phyloP scores from a whole-genome alignment of 1,140 invertebrate genomes.

The Amyelois transitella region DNA sequence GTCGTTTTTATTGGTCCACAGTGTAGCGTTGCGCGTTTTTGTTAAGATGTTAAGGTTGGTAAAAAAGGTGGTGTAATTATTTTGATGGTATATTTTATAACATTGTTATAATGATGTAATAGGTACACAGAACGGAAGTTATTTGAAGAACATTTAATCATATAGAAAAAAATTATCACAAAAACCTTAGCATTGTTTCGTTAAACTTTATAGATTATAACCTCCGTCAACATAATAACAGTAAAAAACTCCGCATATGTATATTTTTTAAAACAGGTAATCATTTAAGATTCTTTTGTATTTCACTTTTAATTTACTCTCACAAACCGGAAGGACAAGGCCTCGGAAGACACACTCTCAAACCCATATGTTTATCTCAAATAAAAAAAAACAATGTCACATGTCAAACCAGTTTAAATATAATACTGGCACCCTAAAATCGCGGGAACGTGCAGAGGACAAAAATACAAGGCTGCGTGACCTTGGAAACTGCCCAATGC shows the following conservation, averaged over 20 bases:
- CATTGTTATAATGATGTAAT: not conserved
- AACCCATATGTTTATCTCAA: not conserved
- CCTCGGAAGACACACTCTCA: not conserved
- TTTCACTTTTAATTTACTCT: too few species aligned
- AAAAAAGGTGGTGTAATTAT: not conserved
- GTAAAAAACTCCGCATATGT: too few species aligned
- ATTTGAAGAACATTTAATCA: not conserved
- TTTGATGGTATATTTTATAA: not conserved
- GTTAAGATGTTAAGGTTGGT: not conserved
- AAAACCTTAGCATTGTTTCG: too few species aligned
- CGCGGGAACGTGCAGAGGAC: slow-evolving; percentile 10
- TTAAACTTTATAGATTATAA: too few species aligned
- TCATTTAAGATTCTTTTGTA: too few species aligned
- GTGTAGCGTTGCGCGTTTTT: not conserved
- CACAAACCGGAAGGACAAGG: not conserved
- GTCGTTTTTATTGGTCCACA: not conserved
- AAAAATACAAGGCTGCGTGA: slow-evolving; percentile 21
- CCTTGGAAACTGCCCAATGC: slow-evolving; percentile 20
- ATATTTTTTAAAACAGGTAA: too few species aligned
- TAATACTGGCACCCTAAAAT: slow-evolving; percentile 6
- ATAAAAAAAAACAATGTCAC: not conserved
- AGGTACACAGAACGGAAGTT: not conserved
- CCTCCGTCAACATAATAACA: too few species aligned
- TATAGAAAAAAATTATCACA: too few species aligned
- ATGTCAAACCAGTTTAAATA: not conserved